phyloP scores from a whole-genome alignment of 2,113 vertebrate species.

The Colistium nudipinnis region DNA sequence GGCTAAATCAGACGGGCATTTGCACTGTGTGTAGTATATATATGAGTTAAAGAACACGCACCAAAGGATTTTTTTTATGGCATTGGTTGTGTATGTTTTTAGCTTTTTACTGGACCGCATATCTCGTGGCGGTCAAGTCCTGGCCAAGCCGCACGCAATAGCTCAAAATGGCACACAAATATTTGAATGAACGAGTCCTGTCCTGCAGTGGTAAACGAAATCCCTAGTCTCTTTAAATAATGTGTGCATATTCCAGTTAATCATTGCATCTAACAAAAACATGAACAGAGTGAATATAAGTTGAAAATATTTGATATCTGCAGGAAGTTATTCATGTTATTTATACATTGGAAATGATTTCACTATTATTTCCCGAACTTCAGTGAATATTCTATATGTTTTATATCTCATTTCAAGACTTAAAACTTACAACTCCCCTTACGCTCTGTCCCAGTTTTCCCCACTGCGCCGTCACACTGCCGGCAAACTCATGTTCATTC shows the following conservation, averaged over 20 bases:
- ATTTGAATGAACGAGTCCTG: background rate
- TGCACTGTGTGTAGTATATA: background rate
- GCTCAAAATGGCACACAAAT: background rate
- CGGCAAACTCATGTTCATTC: background rate
- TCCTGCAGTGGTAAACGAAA: slow-evolving; percentile 6
- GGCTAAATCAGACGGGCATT: slow-evolving; percentile 40
- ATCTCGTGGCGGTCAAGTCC: background rate
- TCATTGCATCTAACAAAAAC: background rate
- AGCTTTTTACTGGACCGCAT: background rate
- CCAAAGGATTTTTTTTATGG: background rate
- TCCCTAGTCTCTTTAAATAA: background rate
- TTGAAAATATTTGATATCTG: background rate
- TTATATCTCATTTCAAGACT: slow-evolving; percentile 4
- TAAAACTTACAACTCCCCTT: background rate
- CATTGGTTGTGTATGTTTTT: background rate
- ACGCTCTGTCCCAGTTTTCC: slow-evolving; percentile 14
- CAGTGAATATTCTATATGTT: background rate
- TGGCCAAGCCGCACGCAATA: background rate
- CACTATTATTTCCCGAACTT: background rate
- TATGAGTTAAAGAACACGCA: background rate
- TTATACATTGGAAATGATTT: background rate
- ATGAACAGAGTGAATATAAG: slow-evolving; percentile 5
- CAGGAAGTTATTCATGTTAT: background rate
- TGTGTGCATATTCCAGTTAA: background rate
- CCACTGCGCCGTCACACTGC: background rate